Evolutionary conservation across 2,797 vertebrate genomes (phyloP).

Genomic region (Acanthis flammea): DNA sequence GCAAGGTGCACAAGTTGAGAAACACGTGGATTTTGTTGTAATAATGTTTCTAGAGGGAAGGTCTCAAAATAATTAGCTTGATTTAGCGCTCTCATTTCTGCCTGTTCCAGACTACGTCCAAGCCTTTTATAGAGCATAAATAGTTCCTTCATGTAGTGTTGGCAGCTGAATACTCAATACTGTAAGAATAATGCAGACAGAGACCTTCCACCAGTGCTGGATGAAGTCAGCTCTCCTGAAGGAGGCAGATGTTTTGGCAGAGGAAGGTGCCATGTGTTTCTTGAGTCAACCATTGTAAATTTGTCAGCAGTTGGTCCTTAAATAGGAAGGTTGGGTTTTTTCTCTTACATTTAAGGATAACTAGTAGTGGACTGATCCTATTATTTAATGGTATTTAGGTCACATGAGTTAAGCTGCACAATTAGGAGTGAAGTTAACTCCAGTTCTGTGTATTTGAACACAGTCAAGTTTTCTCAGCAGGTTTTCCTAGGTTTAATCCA

Average conservation of each 20-base stretch:
- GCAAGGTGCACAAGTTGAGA: background rate
- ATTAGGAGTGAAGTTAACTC: background rate
- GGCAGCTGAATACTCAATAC: background rate
- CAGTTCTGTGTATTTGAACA: background rate
- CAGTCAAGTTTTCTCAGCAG: slow-evolving; percentile 27
- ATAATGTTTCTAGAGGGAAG: slow-evolving; percentile 6
- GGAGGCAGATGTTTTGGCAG: slow-evolving; percentile 39
- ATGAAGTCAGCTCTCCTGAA: slow-evolving; percentile 35
- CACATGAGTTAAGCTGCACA: background rate
- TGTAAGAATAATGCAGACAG: background rate
- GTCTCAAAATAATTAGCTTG: slow-evolving; percentile 61
- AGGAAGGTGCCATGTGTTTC: background rate
- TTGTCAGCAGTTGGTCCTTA: slow-evolving; percentile 28
- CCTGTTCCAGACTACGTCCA: background rate
- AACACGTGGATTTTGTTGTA: slow-evolving; percentile 36
- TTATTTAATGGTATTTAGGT: slow-evolving; percentile 1
- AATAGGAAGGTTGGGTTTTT: background rate
- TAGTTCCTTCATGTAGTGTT: background rate
- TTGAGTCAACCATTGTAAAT: background rate
- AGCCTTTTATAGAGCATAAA: slow-evolving; percentile 7
- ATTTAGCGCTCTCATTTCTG: slow-evolving; percentile 34
- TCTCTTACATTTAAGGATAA: background rate
- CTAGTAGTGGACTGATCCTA: slow-evolving; percentile 21
- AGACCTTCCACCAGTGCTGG: slow-evolving; percentile 7
- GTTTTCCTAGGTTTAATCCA: slow-evolving; percentile 53